phyloP scores from a whole-genome alignment of 2,797 vertebrate species.

The Anabas testudineus region DNA sequence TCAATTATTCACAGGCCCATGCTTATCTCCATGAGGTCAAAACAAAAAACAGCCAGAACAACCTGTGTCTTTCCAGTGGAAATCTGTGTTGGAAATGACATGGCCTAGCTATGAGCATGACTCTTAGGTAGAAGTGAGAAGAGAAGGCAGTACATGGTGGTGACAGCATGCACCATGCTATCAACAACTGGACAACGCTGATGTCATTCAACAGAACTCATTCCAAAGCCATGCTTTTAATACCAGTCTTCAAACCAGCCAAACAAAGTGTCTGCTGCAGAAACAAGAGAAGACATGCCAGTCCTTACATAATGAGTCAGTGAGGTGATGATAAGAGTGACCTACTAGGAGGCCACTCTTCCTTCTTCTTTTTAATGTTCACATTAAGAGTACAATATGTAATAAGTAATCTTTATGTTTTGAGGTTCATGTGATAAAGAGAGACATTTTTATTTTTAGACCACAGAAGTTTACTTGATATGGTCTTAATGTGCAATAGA shows the following conservation, averaged over 20 bases:
- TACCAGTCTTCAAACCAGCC: conserved; percentile 20
- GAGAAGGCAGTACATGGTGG: conserved; percentile 22
- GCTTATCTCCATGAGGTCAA: conserved; percentile 43
- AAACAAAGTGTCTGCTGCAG: conserved; percentile 13
- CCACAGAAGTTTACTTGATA: background rate
- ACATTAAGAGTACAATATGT: background rate
- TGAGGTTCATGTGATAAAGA: background rate
- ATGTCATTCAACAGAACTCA: conserved; percentile 22
- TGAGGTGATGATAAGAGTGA: background rate
- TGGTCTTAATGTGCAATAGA: background rate
- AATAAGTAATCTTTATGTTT: background rate
- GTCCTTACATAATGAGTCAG: background rate
- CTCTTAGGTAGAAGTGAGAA: conserved; percentile 42
- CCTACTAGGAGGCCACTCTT: background rate
- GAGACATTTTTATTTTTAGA: background rate
- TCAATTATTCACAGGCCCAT: conserved; percentile 67
- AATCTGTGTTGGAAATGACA: conserved; percentile 50
- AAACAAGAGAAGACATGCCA: conserved; percentile 35
- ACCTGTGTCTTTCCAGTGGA: conserved; percentile 50
- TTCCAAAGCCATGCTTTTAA: conserved; percentile 61
- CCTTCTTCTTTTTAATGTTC: no score
- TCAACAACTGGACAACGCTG: conserved; percentile 27
- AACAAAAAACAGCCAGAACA: conserved; percentile 18
- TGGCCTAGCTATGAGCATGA: conserved; percentile 50
- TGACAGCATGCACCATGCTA: conserved; percentile 75